These are phyloP conservation scores for Micropoecilia bifurca DNA, from an alignment of 2,797 vertebrate species.

Conservation along the genomic window DNA sequence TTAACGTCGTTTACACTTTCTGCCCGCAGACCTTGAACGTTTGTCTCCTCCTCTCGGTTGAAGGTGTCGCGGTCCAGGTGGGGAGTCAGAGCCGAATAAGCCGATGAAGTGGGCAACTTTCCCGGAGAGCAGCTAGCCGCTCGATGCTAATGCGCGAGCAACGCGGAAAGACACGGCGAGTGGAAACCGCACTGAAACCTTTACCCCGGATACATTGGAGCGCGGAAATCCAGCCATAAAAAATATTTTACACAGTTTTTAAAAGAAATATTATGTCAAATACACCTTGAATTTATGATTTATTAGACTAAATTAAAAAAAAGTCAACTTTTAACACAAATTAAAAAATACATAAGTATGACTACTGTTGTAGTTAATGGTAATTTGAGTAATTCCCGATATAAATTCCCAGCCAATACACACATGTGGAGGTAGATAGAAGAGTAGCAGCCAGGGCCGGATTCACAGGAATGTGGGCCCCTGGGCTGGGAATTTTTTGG, in stretches of 20 bases:
- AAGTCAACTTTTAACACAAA: not conserved
- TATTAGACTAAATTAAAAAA: not conserved
- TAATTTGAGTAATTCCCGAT: not conserved
- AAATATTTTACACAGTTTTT: no score
- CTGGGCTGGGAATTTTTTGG: no score
- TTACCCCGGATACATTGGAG: constrained; percentile 49
- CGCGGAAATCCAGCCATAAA: not conserved
- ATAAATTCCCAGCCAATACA: not conserved
- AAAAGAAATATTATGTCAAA: not conserved
- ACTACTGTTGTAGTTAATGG: not conserved
- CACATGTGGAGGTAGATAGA: not conserved
- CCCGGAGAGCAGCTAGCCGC: constrained; percentile 33
- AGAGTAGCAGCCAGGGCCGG: not conserved
- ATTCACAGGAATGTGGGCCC: no score
- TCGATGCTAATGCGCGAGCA: constrained; percentile 43
- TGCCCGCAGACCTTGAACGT: constrained; percentile 3
- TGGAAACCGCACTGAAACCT: constrained; percentile 6
- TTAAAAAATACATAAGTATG: not conserved
- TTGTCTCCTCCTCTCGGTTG: constrained; percentile 1
- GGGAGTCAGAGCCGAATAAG: not conserved
- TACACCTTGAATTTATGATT: not conserved
- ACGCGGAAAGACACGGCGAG: constrained; percentile 46
- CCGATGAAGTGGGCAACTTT: constrained; percentile 14
- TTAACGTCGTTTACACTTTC: constrained; percentile 48
- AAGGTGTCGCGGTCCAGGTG: not conserved